These are phyloP conservation scores for Paramacrobiotus metropolitanus DNA, from an alignment of 1,140 invertebrate genomes.

Conservation along the genomic window DNA sequence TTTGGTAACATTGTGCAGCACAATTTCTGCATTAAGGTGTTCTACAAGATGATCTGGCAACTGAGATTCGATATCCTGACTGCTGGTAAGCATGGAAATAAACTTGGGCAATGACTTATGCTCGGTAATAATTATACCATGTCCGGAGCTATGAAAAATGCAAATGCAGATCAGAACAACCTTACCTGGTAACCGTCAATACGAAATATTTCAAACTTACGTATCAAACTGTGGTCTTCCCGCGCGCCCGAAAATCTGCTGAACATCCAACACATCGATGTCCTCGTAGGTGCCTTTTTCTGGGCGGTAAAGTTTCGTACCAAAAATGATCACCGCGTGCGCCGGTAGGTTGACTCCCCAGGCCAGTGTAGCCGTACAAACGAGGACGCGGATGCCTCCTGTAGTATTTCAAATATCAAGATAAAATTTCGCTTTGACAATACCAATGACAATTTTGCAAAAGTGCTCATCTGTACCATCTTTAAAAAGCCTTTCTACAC, in stretches of 20 bases:
- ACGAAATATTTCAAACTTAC: constrained; percentile 15
- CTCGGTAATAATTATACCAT: constrained; percentile 82
- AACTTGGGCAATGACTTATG: constrained; percentile 84
- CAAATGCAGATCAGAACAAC: constrained; percentile 12
- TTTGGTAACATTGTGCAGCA: constrained; percentile 77
- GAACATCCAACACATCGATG: constrained; percentile 82
- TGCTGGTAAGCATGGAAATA: constrained; percentile 72
- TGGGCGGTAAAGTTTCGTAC: constrained; percentile 91
- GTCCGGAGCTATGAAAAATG: constrained; percentile 54
- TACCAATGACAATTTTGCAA: constrained; percentile 8
- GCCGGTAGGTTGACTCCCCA: constrained; percentile 99
- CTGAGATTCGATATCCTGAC: constrained; percentile 93
- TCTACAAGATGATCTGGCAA: constrained; percentile 74
- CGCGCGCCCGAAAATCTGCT: constrained; percentile 97
- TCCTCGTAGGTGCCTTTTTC: constrained; percentile 82
- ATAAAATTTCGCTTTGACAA: too few relatives aligned
- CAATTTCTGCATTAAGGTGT: constrained; percentile 93
- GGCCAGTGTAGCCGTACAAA: constrained; percentile 90
- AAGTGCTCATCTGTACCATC: constrained; percentile 5
- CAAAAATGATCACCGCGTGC: constrained; percentile 88
- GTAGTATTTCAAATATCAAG: too few relatives aligned
- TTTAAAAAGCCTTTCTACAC: constrained; percentile 22
- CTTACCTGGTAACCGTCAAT: constrained; percentile 3
- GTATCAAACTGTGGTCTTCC: constrained; percentile 58
- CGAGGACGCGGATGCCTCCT: constrained; percentile 70